A percentile compares a stretch with the other conserved stretches of the same genome.
Evolutionary conservation across 2,797 vertebrate genomes (phyloP).

Genomic region (Lacerta agilis): DNA sequence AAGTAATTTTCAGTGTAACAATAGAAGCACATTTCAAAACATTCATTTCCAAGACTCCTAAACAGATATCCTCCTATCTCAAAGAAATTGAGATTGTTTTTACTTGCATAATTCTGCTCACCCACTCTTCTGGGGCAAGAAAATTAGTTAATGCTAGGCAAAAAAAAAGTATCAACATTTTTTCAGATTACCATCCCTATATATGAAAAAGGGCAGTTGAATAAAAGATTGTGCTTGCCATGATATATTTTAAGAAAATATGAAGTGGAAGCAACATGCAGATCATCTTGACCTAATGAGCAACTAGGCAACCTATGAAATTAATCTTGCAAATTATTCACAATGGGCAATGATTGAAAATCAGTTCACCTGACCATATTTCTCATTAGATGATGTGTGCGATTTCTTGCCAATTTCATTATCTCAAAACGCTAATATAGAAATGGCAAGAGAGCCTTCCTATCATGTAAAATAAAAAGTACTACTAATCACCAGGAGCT

Average conservation of each 20-base stretch:
- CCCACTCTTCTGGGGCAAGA: not conserved
- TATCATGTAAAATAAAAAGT: too few species aligned
- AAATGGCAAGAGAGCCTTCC: too few species aligned
- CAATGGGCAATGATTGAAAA: not conserved
- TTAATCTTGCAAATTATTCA: not conserved
- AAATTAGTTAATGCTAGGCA: not conserved
- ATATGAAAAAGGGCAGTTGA: not conserved
- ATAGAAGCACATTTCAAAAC: not conserved
- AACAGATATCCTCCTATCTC: not conserved
- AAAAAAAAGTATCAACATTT: not conserved
- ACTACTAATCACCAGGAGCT: too few species aligned
- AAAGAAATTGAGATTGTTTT: not conserved
- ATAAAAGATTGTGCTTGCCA: not conserved
- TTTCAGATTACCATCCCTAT: not conserved
- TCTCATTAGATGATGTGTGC: not conserved
- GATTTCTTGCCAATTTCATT: not conserved
- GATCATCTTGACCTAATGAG: not conserved
- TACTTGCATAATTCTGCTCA: constrained; percentile 20
- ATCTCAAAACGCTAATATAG: too few species aligned
- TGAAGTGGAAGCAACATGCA: not conserved
- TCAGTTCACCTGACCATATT: not conserved
- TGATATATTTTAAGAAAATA: not conserved
- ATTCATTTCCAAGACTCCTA: not conserved
- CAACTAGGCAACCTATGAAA: not conserved
- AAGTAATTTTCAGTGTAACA: constrained; percentile 3